phyloP scores from a whole-genome alignment of 2,113 vertebrate genomes.

The Paramormyrops kingsleyae region DNA sequence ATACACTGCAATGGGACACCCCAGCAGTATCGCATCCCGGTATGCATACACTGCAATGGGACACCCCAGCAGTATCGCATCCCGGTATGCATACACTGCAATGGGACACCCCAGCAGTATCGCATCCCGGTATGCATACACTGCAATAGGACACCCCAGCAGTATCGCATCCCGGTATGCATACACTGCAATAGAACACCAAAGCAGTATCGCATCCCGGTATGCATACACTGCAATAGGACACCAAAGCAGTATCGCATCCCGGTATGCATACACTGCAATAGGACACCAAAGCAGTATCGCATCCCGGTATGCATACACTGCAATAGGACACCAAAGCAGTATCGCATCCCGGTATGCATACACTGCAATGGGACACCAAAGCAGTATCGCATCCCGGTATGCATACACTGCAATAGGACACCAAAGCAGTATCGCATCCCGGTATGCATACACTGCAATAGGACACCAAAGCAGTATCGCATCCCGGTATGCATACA shows the following conservation, averaged over 20 bases:
- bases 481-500: neutral
- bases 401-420: neutral
- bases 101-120: neutral
- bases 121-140: neutral
- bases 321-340: too few relatives aligned
- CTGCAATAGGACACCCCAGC: neutral
- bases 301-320: neutral
- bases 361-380: too few relatives aligned
- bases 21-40: neutral
- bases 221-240: neutral
- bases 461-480: too few relatives aligned
- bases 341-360: neutral
- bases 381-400: neutral
- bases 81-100: neutral
- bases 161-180: neutral
- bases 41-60: neutral
- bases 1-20: neutral
- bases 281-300: too few relatives aligned
- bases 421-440: neutral
- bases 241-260: neutral
- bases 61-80: neutral
- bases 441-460: neutral
- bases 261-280: neutral
- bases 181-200: too few relatives aligned
- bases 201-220: neutral